Base-by-base conservation (phyloP, 2,797 vertebrate species). In the Carduelis carduelis region DNA sequence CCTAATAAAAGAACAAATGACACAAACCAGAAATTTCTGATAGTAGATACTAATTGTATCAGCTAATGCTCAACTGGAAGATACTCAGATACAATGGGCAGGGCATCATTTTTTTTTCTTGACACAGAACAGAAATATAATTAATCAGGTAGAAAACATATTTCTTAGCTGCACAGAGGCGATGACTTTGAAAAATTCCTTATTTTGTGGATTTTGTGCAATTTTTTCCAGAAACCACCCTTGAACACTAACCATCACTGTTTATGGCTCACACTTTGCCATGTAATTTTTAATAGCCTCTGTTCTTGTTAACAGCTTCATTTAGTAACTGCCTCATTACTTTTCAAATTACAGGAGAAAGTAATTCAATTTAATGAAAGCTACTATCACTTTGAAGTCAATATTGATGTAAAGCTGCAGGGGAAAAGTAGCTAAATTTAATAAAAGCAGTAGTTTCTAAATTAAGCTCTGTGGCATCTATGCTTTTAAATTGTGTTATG, bases 291-390 rank as follows among this genome's bases (percentile, higher is more conserved):
- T 83, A 90, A 89, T 72, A 86, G 35, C 23, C n/a, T 75, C 46
- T 76, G 53, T 59, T 92, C 50, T 61, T 93, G 84, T 93, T 68
- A 93, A 82, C 83, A 85, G 30, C 41, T 93, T 93, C 68, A 81
- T 93, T 95, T 91, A 87, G 68, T 77, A 95, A 35, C 57, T 92
- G 79, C 53, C 71, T 94, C 84, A 85, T 95, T 96, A 85, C 75
- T 91, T 93, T 87, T 69, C 52, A 87, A 92, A 93, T 92, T 96
- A 70, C 37, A 66, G 52, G 71, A 74, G 81, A 89, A 96, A 65
- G 21, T 85, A 96, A 93, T 84, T 90, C 59, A 80, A 89, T 83
- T 77, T 91, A 93, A 79, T 84, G 81, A 84, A 83, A 89, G 74
- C 61, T 76, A 59, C 83, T 81, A 86, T 21, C 37, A 66, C 56